Base-by-base conservation (phyloP, 1,140 invertebrate species). In the Penaeus japonicus region DNA sequence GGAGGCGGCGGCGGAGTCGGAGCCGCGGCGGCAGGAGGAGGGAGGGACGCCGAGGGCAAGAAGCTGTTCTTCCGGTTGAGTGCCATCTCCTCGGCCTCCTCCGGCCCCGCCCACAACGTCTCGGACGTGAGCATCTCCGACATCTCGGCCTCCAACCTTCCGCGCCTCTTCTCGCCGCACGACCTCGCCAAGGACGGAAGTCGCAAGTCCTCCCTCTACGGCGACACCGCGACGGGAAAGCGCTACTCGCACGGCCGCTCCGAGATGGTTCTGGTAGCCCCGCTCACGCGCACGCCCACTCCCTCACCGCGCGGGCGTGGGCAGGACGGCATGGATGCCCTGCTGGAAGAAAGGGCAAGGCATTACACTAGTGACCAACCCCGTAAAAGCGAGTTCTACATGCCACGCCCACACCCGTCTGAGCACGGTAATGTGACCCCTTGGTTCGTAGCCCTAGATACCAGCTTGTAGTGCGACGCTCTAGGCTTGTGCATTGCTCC, bases 231-330 rank as follows among this genome's bases (percentile, higher is more conserved):
- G 70, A 55, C 10, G 70, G n/a, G 62, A 20, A 55, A 57, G 20
- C 35, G 24, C 22, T 39, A 35, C 47, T 24, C 18, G 7, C 54
- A 80, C 22, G 27, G 55, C 55, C 70, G 55, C 47, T 55, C 83
- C 10, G 84, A 86, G 4, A 80, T 80, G 77, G 77, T 86, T 5
- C 24, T 86, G n/a, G 55, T 86, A 15, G n/a, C 83, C 1, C 83
- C 83, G 4, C 5, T 85, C n/a, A 32, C 83, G 62, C 83, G 62
- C 65, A 20, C 62, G 62, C 39, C 62, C 35, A 35, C 83, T 15
- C 65, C 65, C 3, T 30, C 24, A 24, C 39, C 83, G 5, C 27
- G n/a, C 12, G 57, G 55, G 7, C 32, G 53, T 4, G 53, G n/a
- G 20, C 27, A 32, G 57, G 53, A 54, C 78, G 59, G 62, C 80